These are phyloP conservation scores for Hyphantria cunea DNA, from an alignment of 1,140 invertebrate genomes.

Conservation along the genomic window DNA sequence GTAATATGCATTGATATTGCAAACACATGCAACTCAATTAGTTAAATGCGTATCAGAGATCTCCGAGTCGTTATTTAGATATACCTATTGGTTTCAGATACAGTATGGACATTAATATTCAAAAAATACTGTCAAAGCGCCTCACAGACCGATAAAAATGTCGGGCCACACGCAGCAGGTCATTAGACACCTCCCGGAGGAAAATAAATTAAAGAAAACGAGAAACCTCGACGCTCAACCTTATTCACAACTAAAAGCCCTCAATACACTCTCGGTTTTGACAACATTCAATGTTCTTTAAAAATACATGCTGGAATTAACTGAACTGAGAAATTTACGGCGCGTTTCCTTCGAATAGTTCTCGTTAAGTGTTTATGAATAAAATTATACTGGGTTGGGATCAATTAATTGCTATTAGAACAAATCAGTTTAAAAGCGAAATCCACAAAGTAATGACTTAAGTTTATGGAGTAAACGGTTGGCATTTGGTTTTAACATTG, in stretches of 20 bases:
- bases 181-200: constrained; percentile 78
- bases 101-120: constrained; percentile 75
- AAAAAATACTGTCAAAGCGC: constrained; percentile 77
- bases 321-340: no score
- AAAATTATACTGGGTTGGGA: constrained; percentile 46
- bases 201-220: constrained; percentile 81
- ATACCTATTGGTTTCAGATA: constrained; percentile 61
- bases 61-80: constrained; percentile 36
- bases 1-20: constrained; percentile 29
- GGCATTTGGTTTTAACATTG: constrained; percentile 17
- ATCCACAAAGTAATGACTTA: constrained; percentile 67
- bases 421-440: constrained; percentile 62
- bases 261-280: constrained; percentile 14
- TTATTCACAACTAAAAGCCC: constrained; percentile 41
- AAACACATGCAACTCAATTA: constrained; percentile 44
- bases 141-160: constrained; percentile 75
- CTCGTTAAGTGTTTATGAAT: constrained; percentile 34
- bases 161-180: constrained; percentile 77
- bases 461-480: constrained; percentile 56
- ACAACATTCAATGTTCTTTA: constrained; percentile 23
- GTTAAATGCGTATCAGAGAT: constrained; percentile 32
- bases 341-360: no score
- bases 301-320: not conserved
- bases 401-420: constrained; percentile 72
- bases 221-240: constrained; percentile 71